Evolutionary conservation across 2,797 vertebrate genomes (phyloP).

Genomic region (Hoplostethus atlanticus): DNA sequence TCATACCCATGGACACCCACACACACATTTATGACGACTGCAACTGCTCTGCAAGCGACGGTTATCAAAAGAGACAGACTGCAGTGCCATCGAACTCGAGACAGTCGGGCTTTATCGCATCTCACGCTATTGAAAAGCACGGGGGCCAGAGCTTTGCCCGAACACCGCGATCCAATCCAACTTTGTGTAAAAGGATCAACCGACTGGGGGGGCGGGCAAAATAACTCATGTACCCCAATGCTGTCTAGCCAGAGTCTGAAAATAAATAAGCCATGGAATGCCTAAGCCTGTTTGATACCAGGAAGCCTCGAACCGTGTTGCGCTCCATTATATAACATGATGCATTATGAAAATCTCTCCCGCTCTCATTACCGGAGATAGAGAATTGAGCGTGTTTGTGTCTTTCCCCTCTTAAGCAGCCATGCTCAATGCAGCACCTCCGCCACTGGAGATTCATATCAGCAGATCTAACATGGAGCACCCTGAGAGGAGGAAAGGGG

Average conservation of each 20-base stretch:
- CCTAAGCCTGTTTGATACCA: background rate
- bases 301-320: background rate
- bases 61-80: background rate
- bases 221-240: too few relatives aligned
- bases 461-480: constrained; percentile 6
- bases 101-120: background rate
- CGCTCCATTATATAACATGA: constrained; percentile 17
- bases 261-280: background rate
- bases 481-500: constrained; percentile 1
- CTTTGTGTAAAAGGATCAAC: too few relatives aligned
- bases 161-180: too few relatives aligned
- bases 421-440: background rate
- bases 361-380: constrained; percentile 13
- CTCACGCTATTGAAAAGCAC: background rate
- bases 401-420: constrained; percentile 11
- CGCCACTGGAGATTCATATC: constrained; percentile 14
- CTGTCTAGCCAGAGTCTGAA: background rate
- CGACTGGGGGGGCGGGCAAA: too few relatives aligned
- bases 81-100: background rate
- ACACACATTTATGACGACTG: background rate
- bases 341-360: constrained; percentile 30
- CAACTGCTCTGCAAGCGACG: background rate
- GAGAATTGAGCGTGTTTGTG: background rate
- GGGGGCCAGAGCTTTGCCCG: too few relatives aligned
- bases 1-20: background rate